Evolutionary conservation across 2,797 vertebrate genomes (phyloP), one percentile per base, ranked within the genome.

Genomic region (Cyclopterus lumpus): DNA sequence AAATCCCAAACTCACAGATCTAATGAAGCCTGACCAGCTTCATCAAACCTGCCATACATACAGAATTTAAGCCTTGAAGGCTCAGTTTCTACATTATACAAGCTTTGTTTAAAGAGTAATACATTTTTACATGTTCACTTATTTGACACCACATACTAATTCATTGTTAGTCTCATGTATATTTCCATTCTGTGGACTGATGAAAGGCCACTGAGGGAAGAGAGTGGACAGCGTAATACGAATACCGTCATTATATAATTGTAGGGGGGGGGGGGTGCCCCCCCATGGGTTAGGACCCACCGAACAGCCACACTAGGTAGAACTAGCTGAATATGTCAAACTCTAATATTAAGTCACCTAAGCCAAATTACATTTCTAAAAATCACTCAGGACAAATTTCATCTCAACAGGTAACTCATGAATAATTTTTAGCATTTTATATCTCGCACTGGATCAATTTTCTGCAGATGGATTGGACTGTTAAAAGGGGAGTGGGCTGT

Each of bases 391-490:
- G 11, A 24, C 18, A 28, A 54, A 60, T 83, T 77, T 60, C 10
- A 69, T 71, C 11, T 66, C 48, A 71, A 32, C 10, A n/a, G 5
- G 61, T 74, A n/a, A 67, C 64, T 72, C 42, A 51, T 60, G 69
- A 75, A 75, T 73, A 10, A 7, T 60, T 82, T 70, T 73, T n/a
- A 81, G 57, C 36, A 8, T 75, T 73, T 74, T 32, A 81, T 82
- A 67, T 61, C 64, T 54, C 80, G 75, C 48, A 44, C 30, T 57
- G 38, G 64, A 73, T 81, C 34, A 57, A 22, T 87, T 74, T 67
- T 55, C 28, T 81, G 58, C 63, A 75, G 67, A 77, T 73, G 53
- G 75, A 77, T 73, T 30, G 46, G 44, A 66, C 32, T 64, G 36
- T 57, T 81, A 30, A 72, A 75, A 46, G 11, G 49, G 40, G 8